Conservation (phyloP, 2,888 invertebrate species). For the Synanthedon andrenaeformis region DNA sequence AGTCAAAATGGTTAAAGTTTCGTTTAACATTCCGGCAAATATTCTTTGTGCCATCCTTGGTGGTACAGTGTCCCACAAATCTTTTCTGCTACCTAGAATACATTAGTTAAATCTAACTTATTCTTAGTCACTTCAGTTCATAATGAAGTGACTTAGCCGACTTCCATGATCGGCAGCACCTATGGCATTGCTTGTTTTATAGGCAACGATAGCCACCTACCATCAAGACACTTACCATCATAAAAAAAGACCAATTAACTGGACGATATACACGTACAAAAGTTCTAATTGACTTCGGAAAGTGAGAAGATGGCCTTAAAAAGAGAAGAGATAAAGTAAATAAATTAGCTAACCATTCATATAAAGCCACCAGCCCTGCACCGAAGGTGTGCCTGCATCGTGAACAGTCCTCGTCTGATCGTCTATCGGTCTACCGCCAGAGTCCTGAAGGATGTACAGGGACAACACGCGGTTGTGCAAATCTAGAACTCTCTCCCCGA, state of each 20-base stretch:
- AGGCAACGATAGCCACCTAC: no score
- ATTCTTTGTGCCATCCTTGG: slow-evolving; percentile 89
- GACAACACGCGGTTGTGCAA: slow-evolving; percentile 82
- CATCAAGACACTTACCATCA: no score
- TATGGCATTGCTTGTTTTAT: no score
- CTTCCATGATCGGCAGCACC: no score
- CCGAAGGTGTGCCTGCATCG: slow-evolving; percentile 82
- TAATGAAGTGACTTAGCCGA: no score
- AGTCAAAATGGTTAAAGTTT: slow-evolving; percentile 83
- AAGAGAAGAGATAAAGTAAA: not conserved
- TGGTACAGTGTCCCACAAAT: slow-evolving; percentile 89
- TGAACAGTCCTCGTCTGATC: slow-evolving; percentile 58
- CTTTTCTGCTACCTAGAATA: slow-evolving; percentile 77
- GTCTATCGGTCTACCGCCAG: slow-evolving; percentile 82
- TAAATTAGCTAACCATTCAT: slow-evolving; percentile 73
- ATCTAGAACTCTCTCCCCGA: slow-evolving; percentile 85
- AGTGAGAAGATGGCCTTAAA: no score
- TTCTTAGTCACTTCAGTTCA: no score
- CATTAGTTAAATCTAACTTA: not conserved
- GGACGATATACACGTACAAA: no score
- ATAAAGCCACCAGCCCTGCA: slow-evolving; percentile 92
- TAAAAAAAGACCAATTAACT: no score
- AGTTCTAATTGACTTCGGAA: no score
- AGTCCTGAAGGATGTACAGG: slow-evolving; percentile 85
- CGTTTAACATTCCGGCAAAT: slow-evolving; percentile 87